Percentiles rank a stretch among this genome's conserved stretches.
These are phyloP conservation scores for Sminthopsis crassicaudata DNA, from an alignment of 2,113 vertebrate genomes.

Conservation along the genomic window DNA sequence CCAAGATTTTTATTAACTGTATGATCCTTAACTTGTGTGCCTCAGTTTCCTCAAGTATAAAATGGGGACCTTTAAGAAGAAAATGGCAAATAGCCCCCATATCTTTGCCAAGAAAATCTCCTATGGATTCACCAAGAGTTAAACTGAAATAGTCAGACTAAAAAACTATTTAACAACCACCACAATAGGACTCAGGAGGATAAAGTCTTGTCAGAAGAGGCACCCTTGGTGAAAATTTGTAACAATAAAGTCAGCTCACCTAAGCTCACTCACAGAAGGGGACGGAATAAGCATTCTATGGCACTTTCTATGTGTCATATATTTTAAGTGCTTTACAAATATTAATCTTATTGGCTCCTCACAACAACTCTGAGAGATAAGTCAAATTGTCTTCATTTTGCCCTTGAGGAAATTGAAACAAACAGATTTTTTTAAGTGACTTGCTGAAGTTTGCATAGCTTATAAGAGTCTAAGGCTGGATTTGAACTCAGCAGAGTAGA, in stretches of 20 bases:
- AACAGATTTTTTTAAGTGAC: neutral
- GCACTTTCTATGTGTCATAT: neutral
- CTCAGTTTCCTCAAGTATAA: too few species aligned
- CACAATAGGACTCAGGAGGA: neutral
- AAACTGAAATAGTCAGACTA: too few species aligned
- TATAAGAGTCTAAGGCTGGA: neutral
- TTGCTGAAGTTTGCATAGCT: neutral
- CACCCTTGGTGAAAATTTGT: neutral
- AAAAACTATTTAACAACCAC: too few species aligned
- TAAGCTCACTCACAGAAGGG: neutral
- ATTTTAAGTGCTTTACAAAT: neutral
- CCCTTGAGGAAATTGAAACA: neutral
- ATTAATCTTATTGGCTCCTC: neutral
- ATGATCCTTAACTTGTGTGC: too few species aligned
- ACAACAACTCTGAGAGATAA: neutral
- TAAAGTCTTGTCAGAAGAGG: neutral
- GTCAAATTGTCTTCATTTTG: neutral
- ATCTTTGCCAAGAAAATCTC: too few species aligned
- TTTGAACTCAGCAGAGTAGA: neutral
- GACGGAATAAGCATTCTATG: neutral
- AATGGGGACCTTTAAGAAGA: too few species aligned
- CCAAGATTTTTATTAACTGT: too few species aligned
- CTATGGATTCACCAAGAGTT: too few species aligned
- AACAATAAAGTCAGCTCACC: neutral
- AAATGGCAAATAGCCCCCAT: too few species aligned